These are phyloP conservation scores for Microdon myrmicae DNA, from an alignment of 2,888 invertebrate species.

Conservation along the genomic window DNA sequence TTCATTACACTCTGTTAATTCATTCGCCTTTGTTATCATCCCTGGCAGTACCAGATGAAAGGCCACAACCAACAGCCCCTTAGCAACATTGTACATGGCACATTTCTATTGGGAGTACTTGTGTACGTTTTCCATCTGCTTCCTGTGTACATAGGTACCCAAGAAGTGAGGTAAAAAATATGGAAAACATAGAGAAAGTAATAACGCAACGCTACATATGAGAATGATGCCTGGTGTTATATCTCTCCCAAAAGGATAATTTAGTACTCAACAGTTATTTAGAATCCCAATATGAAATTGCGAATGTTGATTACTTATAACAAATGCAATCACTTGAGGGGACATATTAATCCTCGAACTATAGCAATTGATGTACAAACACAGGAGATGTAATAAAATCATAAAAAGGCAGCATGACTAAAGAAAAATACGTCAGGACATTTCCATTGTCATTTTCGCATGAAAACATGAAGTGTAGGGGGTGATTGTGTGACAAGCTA, in stretches of 20 bases:
- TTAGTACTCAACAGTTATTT: no score
- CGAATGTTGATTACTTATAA: no score
- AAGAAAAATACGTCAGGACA: conserved; percentile 18
- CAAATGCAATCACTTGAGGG: no score
- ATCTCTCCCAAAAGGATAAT: no score
- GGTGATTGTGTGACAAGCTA: conserved; percentile 25
- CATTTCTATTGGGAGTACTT: conserved; percentile 36
- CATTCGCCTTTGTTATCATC: conserved; percentile 22
- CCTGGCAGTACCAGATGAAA: neutral
- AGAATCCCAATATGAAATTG: conserved; percentile 25
- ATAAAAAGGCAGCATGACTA: conserved; percentile 33
- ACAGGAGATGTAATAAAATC: conserved; percentile 23
- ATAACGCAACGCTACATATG: conserved; percentile 31
- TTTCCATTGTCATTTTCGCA: conserved; percentile 22
- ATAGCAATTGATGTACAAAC: conserved; percentile 11
- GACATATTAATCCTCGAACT: conserved; percentile 18
- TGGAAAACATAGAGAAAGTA: conserved; percentile 22
- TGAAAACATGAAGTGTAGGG: neutral
- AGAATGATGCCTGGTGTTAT: conserved; percentile 15
- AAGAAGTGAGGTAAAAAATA: no score
- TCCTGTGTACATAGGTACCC: neutral
- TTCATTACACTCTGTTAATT: conserved; percentile 52
- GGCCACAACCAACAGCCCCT: conserved; percentile 9
- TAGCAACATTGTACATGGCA: conserved; percentile 13
- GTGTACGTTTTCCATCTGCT: neutral